Evolutionary conservation across 2,888 invertebrate genomes (phyloP).

Genomic region (Tiphia femorata): DNA sequence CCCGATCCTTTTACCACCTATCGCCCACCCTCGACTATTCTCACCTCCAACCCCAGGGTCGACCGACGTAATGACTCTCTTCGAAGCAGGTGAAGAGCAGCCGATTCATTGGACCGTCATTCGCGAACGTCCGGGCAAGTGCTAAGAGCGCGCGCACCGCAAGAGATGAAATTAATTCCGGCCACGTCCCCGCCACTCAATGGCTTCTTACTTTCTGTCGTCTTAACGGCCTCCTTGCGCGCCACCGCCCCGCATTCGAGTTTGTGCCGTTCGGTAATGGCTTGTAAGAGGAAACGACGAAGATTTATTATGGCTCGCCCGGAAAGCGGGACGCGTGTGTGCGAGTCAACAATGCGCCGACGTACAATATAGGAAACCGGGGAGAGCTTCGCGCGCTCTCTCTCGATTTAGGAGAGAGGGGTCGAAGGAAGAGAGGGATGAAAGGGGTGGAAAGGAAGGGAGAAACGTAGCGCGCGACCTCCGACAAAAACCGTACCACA

Average conservation of each 20-base stretch:
- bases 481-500: conserved; percentile 51
- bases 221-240: too few species aligned
- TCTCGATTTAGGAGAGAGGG: conserved; percentile 3
- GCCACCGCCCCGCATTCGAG: conserved; percentile 30
- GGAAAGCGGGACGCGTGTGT: conserved; percentile 55
- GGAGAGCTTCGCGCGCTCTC: conserved; percentile 3
- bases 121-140: too few species aligned
- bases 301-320: conserved; percentile 64
- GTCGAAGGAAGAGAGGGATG: neutral
- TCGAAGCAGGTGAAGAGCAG: conserved; percentile 38
- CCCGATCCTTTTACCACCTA: too few species aligned
- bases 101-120: conserved; percentile 37
- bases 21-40: too few species aligned
- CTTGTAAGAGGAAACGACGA: conserved; percentile 61
- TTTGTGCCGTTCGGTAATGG: conserved; percentile 59
- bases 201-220: conserved; percentile 47
- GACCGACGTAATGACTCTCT: conserved; percentile 28
- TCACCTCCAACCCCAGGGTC: too few species aligned
- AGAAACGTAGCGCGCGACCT: conserved; percentile 31
- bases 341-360: conserved; percentile 59
- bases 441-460: neutral
- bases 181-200: conserved; percentile 43
- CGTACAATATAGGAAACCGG: conserved; percentile 44
- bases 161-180: conserved; percentile 48
- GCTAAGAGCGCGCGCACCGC: conserved; percentile 22